Percentiles rank a stretch among this genome's conserved stretches.
phyloP scores from a whole-genome alignment of 2,113 vertebrate species.

The Hucho hucho region DNA sequence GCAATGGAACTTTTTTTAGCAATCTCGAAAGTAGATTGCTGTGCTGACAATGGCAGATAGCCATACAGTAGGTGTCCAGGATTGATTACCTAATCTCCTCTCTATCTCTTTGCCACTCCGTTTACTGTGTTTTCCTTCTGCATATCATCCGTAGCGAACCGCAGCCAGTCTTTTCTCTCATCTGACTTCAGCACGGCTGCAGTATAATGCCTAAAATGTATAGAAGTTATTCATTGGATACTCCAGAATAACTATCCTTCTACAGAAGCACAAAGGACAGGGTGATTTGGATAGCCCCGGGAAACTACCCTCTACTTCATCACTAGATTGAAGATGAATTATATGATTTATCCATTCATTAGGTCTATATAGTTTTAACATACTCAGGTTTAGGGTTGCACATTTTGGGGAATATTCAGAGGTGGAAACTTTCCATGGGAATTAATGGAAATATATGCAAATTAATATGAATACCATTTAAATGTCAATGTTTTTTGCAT shows the following conservation, averaged over 20 bases:
- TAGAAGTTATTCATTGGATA: constrained; percentile 54
- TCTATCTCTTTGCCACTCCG: not conserved
- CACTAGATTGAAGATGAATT: no score
- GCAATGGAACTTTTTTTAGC: not conserved
- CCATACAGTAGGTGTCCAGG: not conserved
- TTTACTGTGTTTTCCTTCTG: constrained; percentile 51
- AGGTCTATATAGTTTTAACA: no score
- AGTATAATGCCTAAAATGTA: constrained; percentile 38
- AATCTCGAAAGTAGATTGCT: not conserved
- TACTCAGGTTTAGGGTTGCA: no score
- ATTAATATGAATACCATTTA: no score
- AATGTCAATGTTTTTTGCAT: no score
- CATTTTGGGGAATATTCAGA: no score
- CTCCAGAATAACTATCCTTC: constrained; percentile 33
- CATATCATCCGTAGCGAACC: constrained; percentile 44
- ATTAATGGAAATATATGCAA: no score
- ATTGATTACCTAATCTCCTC: not conserved
- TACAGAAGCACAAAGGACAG: constrained; percentile 27
- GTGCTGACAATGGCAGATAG: not conserved
- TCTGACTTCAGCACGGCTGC: constrained; percentile 35
- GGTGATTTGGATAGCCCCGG: constrained; percentile 6
- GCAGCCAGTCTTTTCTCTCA: constrained; percentile 34
- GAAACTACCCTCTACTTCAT: no score
- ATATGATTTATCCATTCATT: no score
- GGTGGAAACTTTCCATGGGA: no score